Evolutionary conservation across 2,113 vertebrate species (phyloP).

Genomic region (Baryphthengus martii): DNA sequence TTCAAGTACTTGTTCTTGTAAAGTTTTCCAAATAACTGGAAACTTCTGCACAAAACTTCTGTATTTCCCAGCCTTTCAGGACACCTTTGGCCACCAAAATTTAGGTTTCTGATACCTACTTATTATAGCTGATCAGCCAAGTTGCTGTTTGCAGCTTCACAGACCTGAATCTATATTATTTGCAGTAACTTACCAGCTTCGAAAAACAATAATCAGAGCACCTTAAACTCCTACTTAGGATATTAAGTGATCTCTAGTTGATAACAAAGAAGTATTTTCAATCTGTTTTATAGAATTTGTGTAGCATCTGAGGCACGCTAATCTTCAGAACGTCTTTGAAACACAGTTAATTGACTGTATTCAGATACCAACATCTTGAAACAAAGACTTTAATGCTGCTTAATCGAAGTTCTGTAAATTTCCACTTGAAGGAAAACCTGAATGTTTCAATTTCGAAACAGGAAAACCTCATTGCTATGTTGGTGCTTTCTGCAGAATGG

Average conservation of each 20-base stretch:
- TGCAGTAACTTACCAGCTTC: not conserved
- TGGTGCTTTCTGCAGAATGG: not conserved
- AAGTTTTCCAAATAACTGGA: not conserved
- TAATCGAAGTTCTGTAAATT: not conserved
- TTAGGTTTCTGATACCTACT: not conserved
- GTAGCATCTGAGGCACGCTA: not conserved
- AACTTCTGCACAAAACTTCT: not conserved
- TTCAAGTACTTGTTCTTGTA: not conserved
- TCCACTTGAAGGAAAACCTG: not conserved
- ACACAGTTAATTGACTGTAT: not conserved
- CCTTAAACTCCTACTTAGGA: not conserved
- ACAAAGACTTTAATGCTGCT: not conserved
- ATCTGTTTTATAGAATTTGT: not conserved
- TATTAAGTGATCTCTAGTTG: not conserved
- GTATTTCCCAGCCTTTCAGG: not conserved
- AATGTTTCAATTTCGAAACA: not conserved
- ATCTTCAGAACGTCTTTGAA: not conserved
- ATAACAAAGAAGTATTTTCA: not conserved
- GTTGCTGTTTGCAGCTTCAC: not conserved
- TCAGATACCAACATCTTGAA: not conserved
- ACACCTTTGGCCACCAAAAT: not conserved
- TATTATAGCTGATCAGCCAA: not conserved
- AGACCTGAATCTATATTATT: not conserved
- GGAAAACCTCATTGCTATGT: not conserved
- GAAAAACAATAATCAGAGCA: not conserved